Conservation (phyloP, 2,888 invertebrate species). For the Limnephilus auricula region DNA sequence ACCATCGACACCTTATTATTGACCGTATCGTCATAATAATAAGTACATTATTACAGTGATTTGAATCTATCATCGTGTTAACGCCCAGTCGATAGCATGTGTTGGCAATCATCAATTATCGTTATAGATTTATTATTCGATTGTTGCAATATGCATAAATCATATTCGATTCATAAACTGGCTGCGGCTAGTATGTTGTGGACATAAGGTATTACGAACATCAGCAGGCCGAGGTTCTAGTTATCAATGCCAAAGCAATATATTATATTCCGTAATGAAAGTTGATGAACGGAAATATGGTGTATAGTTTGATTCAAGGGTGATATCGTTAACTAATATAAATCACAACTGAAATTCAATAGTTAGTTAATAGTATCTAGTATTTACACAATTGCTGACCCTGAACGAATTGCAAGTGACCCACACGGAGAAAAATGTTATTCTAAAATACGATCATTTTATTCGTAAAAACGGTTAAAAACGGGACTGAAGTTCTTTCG, state of each 20-base stretch:
- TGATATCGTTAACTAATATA: not conserved
- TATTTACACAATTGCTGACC: not conserved
- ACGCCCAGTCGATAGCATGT: not conserved
- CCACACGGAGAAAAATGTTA: too few species aligned
- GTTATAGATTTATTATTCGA: not conserved
- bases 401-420: not conserved
- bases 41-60: not conserved
- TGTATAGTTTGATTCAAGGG: not conserved
- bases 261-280: conserved; percentile 11
- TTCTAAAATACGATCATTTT: too few species aligned
- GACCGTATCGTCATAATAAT: not conserved
- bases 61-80: not conserved
- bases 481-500: too few species aligned
- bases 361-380: not conserved
- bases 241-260: conserved; percentile 16
- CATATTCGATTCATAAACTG: not conserved
- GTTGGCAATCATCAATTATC: not conserved
- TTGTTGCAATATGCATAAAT: not conserved
- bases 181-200: not conserved
- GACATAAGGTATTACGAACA: not conserved
- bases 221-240: not conserved
- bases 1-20: not conserved
- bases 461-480: too few species aligned
- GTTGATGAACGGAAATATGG: conserved; percentile 24
- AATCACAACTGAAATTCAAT: not conserved